phyloP scores from a whole-genome alignment of 2,113 vertebrate genomes.

The Tringa solitaria region DNA sequence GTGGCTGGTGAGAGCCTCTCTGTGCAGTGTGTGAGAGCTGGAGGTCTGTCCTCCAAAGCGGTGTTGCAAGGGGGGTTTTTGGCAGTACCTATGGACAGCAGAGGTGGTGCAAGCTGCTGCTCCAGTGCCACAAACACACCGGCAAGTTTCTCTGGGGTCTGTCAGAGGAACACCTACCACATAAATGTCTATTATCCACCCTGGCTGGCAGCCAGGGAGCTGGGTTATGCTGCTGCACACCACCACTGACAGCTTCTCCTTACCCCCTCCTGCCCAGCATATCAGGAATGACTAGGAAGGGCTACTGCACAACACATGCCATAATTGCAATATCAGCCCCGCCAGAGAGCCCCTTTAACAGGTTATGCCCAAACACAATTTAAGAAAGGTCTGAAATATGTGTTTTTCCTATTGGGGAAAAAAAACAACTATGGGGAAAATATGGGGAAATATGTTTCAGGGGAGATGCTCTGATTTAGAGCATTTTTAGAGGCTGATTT shows the following conservation, averaged over 20 bases:
- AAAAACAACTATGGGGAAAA: neutral
- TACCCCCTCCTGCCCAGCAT: neutral
- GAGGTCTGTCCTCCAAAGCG: neutral
- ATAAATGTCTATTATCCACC: neutral
- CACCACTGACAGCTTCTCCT: neutral
- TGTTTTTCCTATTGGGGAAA: neutral
- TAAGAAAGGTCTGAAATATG: neutral
- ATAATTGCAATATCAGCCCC: neutral
- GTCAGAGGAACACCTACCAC: neutral
- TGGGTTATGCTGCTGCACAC: neutral
- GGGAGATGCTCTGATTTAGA: neutral
- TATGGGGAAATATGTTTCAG: neutral
- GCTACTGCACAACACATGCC: neutral
- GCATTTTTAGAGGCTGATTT: neutral
- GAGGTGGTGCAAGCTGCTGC: neutral
- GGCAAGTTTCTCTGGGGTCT: neutral
- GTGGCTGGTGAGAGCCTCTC: neutral
- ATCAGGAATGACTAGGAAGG: neutral
- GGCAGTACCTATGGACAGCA: neutral
- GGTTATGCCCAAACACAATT: neutral
- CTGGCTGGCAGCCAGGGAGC: conserved; percentile 5
- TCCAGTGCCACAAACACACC: neutral
- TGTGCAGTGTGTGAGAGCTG: neutral
- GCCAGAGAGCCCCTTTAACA: neutral
- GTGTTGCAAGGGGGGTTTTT: neutral